Base-by-base conservation (phyloP, 1,140 invertebrate genomes). In the Cyclargus thomasi region DNA sequence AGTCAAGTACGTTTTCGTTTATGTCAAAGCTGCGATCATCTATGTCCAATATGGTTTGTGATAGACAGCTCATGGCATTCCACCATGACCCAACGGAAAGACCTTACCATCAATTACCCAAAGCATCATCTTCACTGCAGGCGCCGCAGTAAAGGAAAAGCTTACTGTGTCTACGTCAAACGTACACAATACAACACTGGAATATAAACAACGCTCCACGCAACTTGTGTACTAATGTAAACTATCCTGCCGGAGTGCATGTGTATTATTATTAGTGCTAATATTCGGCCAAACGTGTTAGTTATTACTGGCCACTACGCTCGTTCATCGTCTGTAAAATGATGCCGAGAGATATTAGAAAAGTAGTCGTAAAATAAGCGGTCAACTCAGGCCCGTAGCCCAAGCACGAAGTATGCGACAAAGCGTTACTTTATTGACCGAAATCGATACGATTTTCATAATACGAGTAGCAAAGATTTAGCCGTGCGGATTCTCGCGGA, bases 251-350 rank as follows among this genome's bases (percentile, higher is more conserved):
- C 39, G 14, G 10, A 39, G 39, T 47, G 39, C 39, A 47, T 1
- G 8, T 47, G 39, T 47, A 47, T 47, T 47, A 47, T 16, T 47
- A 47, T 16, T 39, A 47, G 39, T 47, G 39, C 14, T 47, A 47
- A 14, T 47, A 47, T 47, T 47, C 10, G 39, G 11, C 14, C 3
- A 11, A 47, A 47, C 4, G 39, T 47, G 39, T 47, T 47, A 47
- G 39, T 39, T n/a, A 39, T 16, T 47, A 47, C 39, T 29, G 29
- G 0, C 29, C 5, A 29, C 29, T 47, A 47, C 39, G 39, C 11
- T 47, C 63, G 82, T 80, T 29, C 5, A 29, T 29, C 5, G 29
- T 29, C 29, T 29, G 1, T 29, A n/a, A n/a, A n/a, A n/a, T 8
- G 4, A 29, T 29, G 29, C 29, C 39, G 39, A 47, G 14, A 3